Evolutionary conservation across 2,113 vertebrate species (phyloP).

Genomic region (Crotalus helleri): DNA sequence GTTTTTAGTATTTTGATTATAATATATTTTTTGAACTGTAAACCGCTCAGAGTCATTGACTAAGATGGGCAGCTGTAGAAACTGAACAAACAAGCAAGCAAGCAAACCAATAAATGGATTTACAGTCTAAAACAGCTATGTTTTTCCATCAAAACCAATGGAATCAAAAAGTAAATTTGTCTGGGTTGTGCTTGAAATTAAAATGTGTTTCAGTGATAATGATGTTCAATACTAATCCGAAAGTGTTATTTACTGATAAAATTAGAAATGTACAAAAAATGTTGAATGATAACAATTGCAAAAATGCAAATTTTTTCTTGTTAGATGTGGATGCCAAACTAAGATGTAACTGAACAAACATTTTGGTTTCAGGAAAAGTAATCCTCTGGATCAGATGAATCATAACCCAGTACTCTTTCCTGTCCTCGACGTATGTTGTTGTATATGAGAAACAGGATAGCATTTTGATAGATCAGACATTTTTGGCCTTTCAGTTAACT

Average conservation of each 20-base stretch:
- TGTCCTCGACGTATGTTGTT: background rate
- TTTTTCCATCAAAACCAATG: background rate
- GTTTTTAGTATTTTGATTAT: too few species aligned
- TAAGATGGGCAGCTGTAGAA: background rate
- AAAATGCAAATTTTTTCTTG: background rate
- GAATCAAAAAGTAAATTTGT: background rate
- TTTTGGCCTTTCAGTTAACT: background rate
- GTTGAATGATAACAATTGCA: background rate
- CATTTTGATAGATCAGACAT: background rate
- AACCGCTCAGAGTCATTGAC: background rate
- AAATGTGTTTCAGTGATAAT: background rate
- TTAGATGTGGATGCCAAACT: background rate
- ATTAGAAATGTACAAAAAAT: background rate
- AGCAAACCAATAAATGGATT: background rate
- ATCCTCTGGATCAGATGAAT: conserved; percentile 5
- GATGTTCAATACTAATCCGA: background rate
- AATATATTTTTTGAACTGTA: background rate
- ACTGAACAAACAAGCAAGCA: background rate
- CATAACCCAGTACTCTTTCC: background rate
- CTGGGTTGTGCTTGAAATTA: background rate
- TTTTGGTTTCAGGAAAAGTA: background rate
- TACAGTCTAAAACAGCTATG: background rate
- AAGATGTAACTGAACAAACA: background rate
- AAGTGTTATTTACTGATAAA: background rate
- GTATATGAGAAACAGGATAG: background rate